Conservation (phyloP, 2,797 vertebrate species). For the Brachyalestes nurse region DNA sequence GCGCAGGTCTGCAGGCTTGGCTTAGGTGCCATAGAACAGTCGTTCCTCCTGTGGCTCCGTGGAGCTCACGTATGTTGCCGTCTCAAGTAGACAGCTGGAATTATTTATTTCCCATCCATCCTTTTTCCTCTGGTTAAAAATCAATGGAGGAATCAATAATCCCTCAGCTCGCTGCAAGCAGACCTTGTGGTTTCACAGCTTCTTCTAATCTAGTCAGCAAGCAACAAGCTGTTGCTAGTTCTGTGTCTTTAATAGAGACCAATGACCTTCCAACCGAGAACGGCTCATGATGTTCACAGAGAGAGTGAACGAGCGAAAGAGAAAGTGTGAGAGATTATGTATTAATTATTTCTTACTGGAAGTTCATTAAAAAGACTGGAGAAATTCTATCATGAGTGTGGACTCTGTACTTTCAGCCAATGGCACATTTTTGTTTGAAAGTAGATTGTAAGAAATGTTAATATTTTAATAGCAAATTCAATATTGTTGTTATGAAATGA, state of each 20-base stretch:
- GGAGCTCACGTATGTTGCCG: constrained; percentile 47
- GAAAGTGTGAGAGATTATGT: no score
- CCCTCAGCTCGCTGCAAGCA: constrained; percentile 58
- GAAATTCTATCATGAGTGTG: no score
- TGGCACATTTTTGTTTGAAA: no score
- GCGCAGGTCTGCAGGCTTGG: constrained; percentile 48
- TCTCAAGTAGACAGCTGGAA: constrained; percentile 57
- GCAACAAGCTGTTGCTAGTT: constrained; percentile 43
- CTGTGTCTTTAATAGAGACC: constrained; percentile 39
- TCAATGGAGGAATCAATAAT: constrained; percentile 73
- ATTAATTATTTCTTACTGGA: no score
- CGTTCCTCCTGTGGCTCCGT: constrained; percentile 29
- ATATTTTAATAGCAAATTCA: no score
- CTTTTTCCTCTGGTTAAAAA: constrained; percentile 64
- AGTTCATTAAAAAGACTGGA: no score
- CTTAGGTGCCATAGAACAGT: constrained; percentile 18
- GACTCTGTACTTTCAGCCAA: no score
- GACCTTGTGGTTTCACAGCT: constrained; percentile 61
- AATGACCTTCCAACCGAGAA: constrained; percentile 25
- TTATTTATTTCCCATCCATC: constrained; percentile 67
- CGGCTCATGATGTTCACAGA: background rate
- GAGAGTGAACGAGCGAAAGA: background rate
- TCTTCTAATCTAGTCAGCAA: constrained; percentile 54
- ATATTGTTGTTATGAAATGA: no score
- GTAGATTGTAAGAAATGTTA: no score